Evolutionary conservation across 2,797 vertebrate species (phyloP).

Genomic region (Eulemur coronatus): DNA sequence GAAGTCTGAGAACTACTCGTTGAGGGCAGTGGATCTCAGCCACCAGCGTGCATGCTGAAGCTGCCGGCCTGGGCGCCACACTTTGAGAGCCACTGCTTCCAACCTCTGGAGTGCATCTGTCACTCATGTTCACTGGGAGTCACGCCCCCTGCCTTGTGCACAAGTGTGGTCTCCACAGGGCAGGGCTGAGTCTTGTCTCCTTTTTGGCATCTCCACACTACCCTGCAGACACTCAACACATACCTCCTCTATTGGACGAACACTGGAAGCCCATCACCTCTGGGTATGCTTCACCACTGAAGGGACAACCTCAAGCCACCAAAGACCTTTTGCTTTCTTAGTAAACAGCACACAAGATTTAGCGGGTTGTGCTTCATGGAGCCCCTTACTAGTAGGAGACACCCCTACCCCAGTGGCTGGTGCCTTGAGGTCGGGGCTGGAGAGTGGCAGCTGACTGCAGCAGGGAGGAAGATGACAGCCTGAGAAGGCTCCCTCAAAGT

Average conservation of each 20-base stretch:
- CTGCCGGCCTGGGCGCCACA: too few species aligned
- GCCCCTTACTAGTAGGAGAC: not conserved
- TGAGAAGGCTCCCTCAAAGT: not conserved
- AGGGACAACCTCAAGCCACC: not conserved
- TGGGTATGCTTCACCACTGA: not conserved
- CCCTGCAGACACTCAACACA: not conserved
- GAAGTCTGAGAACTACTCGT: not conserved
- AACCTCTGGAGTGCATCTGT: not conserved
- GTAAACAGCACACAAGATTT: accelerated
- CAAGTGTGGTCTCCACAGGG: not conserved
- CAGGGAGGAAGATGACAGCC: not conserved
- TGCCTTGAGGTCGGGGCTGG: not conserved
- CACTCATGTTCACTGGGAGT: not conserved
- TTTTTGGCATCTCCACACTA: not conserved
- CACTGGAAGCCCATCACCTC: not conserved
- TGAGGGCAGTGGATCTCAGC: not conserved
- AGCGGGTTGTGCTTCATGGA: accelerated
- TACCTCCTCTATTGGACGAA: not conserved
- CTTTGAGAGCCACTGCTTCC: not conserved
- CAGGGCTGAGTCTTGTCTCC: not conserved
- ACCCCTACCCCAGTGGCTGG: not conserved
- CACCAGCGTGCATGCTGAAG: accelerated
- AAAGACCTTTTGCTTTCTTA: not conserved
- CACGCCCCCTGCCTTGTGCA: accelerated
- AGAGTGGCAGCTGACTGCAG: not conserved